These are phyloP conservation scores for Pseudomyrmex pallidus DNA, from an alignment of 1,140 invertebrate species.

Conservation along the genomic window DNA sequence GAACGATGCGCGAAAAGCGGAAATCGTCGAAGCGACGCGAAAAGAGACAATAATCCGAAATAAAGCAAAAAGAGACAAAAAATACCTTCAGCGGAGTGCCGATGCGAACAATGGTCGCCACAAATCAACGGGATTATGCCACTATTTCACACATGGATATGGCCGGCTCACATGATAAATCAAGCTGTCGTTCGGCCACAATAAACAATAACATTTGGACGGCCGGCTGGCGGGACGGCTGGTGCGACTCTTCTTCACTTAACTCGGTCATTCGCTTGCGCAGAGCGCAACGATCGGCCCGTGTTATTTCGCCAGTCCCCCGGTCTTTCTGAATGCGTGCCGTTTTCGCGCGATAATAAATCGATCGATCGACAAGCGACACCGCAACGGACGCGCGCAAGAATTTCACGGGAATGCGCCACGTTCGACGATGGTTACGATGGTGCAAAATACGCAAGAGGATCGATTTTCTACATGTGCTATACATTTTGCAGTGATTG, in stretches of 20 bases:
- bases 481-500: conserved; percentile 2
- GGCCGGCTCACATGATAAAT: conserved; percentile 82
- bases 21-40: conserved; percentile 60
- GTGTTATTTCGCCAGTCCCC: conserved; percentile 69
- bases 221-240: conserved; percentile 73
- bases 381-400: conserved; percentile 62
- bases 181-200: conserved; percentile 80
- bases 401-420: conserved; percentile 54
- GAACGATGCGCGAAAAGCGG: conserved; percentile 47
- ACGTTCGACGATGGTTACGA: background rate
- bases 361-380: conserved; percentile 64
- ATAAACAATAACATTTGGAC: conserved; percentile 83
- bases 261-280: conserved; percentile 76
- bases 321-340: conserved; percentile 63
- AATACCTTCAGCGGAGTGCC: conserved; percentile 77
- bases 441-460: conserved; percentile 1
- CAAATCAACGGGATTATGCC: conserved; percentile 85
- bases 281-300: conserved; percentile 60
- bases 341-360: conserved; percentile 71
- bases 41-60: conserved; percentile 71
- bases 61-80: conserved; percentile 60
- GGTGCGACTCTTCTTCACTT: conserved; percentile 77
- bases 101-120: conserved; percentile 81
- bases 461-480: conserved; percentile 16
- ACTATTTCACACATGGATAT: conserved; percentile 83